Evolutionary conservation across 2,113 vertebrate species (phyloP), one percentile per base, ranked within the genome.

Genomic region (Acanthochromis polyacanthus): DNA sequence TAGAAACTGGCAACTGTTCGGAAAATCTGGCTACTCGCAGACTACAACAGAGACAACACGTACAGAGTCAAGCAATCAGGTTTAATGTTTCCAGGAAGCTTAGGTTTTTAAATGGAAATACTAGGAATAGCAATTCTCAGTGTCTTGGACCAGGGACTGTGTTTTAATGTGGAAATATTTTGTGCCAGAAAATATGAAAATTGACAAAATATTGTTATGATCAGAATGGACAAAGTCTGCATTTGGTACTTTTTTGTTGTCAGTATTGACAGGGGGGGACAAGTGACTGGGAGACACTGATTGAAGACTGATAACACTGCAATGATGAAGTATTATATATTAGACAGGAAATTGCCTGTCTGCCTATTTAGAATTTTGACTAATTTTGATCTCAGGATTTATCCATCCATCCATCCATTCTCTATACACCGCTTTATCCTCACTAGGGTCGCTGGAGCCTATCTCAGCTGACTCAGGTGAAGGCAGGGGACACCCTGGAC

Each of bases 1-100:
- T 58, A 71, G 65, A 83, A 86, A 62, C 79, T 78, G 86, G 87
- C 77, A 89, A 62, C 71, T 30, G 43, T 28, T 69, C 4, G 52
- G 64, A 69, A 85, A 85, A 72, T 70, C 75, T 76, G 80, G 71
- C 57, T 40, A 28, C 51, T 74, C 36, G 3, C 28, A 30, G 30
- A 40, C 36, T 55, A 16, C 40, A 62, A 52, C 45, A 56, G 10
- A 25, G 56, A 46, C 57, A 20, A 52, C 25, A 10, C 20, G 43
- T 32, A 10, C 30, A 46, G 36, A 65, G 45, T 79, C 25, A 7
- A 48, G 48, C 46, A n/a, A 40, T 30, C 8, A 12, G 17, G 36
- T 46, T 20, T 14, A 53, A 57, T 56, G 43, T 63, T 74, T 71
- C 10, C 32, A 64, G 15, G 16, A 59, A 38, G 43, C 16, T 78